phyloP scores from a whole-genome alignment of 2,797 vertebrate species.

The Loris lydekkerianus region DNA sequence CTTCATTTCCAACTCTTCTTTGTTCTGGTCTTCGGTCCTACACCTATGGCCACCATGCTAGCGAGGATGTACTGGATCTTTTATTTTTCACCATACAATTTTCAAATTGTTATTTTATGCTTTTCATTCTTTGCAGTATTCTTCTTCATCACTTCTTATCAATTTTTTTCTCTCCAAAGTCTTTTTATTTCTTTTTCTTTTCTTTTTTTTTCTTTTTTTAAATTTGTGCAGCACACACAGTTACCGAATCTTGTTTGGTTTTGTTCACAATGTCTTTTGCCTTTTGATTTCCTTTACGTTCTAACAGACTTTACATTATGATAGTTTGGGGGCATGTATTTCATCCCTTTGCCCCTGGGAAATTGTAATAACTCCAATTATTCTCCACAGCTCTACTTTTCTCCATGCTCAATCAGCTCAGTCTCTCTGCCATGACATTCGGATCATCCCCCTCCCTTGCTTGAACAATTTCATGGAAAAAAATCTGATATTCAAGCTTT shows the following conservation, averaged over 20 bases:
- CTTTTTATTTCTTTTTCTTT: background rate
- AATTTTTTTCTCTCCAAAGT: background rate
- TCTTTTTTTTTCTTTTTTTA: background rate
- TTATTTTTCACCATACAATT: background rate
- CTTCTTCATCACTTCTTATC: background rate
- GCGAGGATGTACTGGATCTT: background rate
- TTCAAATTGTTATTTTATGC: background rate
- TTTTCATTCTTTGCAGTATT: background rate
- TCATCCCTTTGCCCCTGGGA: background rate
- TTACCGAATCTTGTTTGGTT: background rate
- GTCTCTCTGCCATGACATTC: background rate
- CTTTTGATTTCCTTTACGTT: background rate
- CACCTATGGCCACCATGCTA: background rate
- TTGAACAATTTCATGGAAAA: background rate
- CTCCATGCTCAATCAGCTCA: background rate
- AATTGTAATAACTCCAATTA: background rate
- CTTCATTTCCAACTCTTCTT: background rate
- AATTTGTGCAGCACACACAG: background rate
- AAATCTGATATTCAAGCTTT: background rate
- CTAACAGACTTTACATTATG: background rate
- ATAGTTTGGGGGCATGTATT: background rate
- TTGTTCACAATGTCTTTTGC: background rate
- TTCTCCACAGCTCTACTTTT: background rate
- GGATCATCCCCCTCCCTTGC: background rate
- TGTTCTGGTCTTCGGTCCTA: background rate